A percentile compares a stretch with the other conserved stretches of the same genome.
These are phyloP conservation scores for Aurelia aurita DNA, from an alignment of 30 jellyfish, hydroid and myxozoan genomes.

Conservation along the genomic window DNA sequence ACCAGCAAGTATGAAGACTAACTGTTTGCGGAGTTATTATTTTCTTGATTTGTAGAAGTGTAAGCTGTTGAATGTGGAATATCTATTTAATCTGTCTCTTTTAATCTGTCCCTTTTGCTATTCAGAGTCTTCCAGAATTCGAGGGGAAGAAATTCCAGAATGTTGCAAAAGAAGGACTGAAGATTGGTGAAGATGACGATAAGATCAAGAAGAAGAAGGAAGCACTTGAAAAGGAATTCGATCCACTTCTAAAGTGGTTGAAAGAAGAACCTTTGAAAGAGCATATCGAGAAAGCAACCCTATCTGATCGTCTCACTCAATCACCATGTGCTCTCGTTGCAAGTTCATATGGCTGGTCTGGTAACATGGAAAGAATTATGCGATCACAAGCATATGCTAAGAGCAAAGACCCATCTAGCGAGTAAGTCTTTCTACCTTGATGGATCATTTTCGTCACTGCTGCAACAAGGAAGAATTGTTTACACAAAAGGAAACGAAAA, in stretches of 20 bases:
- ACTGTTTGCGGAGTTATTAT: too few relatives aligned
- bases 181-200: constrained; percentile 95
- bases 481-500: not conserved
- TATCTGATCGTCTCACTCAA: constrained; percentile 94
- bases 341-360: constrained; percentile 99
- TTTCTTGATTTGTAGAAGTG: too few relatives aligned
- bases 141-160: constrained; percentile 99
- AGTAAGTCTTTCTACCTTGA: constrained; percentile 58
- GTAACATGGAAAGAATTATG: constrained; percentile 99
- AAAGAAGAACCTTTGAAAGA: constrained; percentile 94
- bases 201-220: constrained; percentile 83
- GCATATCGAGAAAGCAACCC: constrained; percentile 90
- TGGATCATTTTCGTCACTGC: too few relatives aligned
- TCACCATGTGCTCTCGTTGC: constrained; percentile 99
- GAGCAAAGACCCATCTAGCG: constrained; percentile 97
- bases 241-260: constrained; percentile 97
- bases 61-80: too few relatives aligned
- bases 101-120: not conserved
- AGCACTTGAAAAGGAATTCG: constrained; percentile 95
- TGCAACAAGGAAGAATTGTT: not conserved
- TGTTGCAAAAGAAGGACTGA: constrained; percentile 99
- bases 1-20: too few relatives aligned
- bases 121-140: constrained; percentile 95
- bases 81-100: too few relatives aligned
- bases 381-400: constrained; percentile 99